These are phyloP conservation scores for Polietes domitor DNA, from an alignment of 2,888 invertebrate species.

Conservation along the genomic window DNA sequence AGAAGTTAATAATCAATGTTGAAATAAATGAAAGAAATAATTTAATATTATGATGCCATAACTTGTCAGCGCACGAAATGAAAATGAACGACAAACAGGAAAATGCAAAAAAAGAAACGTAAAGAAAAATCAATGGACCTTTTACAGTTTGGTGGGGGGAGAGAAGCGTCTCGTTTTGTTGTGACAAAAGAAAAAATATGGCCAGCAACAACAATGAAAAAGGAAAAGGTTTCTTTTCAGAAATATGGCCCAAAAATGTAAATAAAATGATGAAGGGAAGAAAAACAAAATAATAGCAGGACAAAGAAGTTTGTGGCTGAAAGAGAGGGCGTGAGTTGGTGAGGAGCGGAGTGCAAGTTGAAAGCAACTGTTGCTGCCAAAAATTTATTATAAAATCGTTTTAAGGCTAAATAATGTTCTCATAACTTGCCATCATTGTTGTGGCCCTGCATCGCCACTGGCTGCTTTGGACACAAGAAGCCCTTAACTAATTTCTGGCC, in stretches of 20 bases:
- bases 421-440: background rate
- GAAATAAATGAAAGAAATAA: background rate
- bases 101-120: background rate
- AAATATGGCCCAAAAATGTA: background rate
- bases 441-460: background rate
- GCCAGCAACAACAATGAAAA: background rate
- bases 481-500: background rate
- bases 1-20: background rate
- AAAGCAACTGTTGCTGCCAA: constrained; percentile 15
- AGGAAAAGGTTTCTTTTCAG: background rate
- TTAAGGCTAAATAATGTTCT: background rate
- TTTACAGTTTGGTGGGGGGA: background rate
- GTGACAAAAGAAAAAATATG: background rate
- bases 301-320: background rate
- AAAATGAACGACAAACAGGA: background rate
- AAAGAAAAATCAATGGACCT: background rate
- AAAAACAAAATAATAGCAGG: background rate
- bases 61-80: background rate
- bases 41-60: background rate
- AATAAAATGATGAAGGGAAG: background rate
- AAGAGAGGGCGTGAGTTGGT: background rate
- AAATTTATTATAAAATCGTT: background rate
- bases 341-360: background rate
- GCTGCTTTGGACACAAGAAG: background rate
- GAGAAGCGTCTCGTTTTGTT: background rate